phyloP scores from a whole-genome alignment of 1,140 invertebrate genomes.

The Drosophila sechellia region DNA sequence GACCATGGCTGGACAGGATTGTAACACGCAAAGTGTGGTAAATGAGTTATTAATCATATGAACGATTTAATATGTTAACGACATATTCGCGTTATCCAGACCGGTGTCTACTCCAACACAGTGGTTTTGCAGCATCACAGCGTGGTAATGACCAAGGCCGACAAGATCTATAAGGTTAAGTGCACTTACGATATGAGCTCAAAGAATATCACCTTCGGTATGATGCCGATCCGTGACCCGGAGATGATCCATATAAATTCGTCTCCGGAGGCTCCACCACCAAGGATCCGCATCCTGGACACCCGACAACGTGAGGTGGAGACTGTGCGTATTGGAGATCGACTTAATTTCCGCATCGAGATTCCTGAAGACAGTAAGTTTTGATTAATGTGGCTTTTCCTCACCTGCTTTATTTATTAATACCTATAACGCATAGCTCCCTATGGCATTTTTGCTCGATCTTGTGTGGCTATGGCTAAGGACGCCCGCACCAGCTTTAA shows the following conservation, averaged over 20 bases:
- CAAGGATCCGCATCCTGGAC: conserved; percentile 96
- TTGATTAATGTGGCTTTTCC: too few relatives aligned
- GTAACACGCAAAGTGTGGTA: conserved; percentile 96
- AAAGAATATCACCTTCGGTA: conserved; percentile 98
- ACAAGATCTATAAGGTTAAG: conserved; percentile 98
- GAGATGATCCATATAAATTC: conserved; percentile 98
- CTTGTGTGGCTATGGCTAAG: conserved; percentile 98
- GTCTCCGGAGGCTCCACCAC: conserved; percentile 96
- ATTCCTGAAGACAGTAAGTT: conserved; percentile 97
- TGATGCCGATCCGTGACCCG: conserved; percentile 97
- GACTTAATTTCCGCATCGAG: conserved; percentile 97
- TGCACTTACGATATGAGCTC: conserved; percentile 98
- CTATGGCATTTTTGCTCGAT: conserved; percentile 97
- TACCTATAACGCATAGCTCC: conserved; percentile 88
- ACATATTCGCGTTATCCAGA: conserved; percentile 87
- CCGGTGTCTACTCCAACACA: conserved; percentile 96
- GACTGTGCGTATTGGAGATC: conserved; percentile 97
- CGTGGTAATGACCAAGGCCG: conserved; percentile 98
- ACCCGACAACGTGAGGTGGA: conserved; percentile 93
- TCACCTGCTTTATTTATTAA: neutral
- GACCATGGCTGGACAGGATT: conserved; percentile 96
- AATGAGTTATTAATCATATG: conserved; percentile 82
- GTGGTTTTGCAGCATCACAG: conserved; percentile 98
- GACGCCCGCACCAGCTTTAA: conserved; percentile 98
- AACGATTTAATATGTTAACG: neutral